Conservation (phyloP, 2,797 vertebrate genomes). For the Cyclura pinguis region DNA sequence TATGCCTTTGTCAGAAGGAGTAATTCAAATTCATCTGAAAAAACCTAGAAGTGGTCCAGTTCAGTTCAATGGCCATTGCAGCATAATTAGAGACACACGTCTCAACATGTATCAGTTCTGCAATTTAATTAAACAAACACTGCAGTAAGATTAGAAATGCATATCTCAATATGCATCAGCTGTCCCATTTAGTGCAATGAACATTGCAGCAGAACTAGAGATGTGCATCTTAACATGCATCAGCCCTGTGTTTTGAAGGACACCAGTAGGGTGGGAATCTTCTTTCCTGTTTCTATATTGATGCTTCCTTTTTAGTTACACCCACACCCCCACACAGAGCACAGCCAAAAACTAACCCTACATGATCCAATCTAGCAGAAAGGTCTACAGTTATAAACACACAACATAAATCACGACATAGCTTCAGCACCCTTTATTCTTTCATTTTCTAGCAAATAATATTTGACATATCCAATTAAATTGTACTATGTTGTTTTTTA, state of each 20-base stretch:
- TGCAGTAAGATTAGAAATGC: neutral
- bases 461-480: constrained; percentile 89
- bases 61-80: too few relatives aligned
- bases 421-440: constrained; percentile 83
- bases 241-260: neutral
- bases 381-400: neutral
- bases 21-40: neutral
- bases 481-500: constrained; percentile 73
- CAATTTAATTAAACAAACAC: too few relatives aligned
- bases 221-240: too few relatives aligned
- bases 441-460: constrained; percentile 77
- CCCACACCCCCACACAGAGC: neutral
- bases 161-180: neutral
- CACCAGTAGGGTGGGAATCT: neutral
- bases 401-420: constrained; percentile 19
- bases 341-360: neutral
- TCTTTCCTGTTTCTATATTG: neutral
- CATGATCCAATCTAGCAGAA: neutral
- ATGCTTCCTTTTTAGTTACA: neutral
- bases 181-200: neutral
- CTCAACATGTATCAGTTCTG: too few relatives aligned
- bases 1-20: neutral
- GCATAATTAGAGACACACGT: neutral
- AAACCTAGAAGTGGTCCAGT: too few relatives aligned
- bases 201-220: too few relatives aligned